A percentile compares a stretch with the other conserved stretches of the same genome.
Evolutionary conservation across 2,797 vertebrate genomes (phyloP).

Genomic region (Channallabes apus): DNA sequence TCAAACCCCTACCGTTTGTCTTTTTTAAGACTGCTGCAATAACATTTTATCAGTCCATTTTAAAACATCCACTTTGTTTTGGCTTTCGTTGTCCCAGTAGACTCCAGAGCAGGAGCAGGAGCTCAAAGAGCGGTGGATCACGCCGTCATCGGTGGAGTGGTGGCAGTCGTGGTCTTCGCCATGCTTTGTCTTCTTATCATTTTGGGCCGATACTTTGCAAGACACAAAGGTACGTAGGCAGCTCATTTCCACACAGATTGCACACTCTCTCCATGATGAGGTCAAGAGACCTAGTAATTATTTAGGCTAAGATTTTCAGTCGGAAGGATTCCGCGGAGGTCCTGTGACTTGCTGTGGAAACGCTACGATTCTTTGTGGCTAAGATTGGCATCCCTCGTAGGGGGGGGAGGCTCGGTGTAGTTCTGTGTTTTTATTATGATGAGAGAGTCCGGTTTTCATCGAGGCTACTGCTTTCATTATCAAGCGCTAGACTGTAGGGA

Average conservation of each 20-base stretch:
- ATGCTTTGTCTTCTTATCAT: constrained; percentile 98
- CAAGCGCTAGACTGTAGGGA: constrained; percentile 53
- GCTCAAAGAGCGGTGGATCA: constrained; percentile 91
- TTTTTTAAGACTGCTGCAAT: not conserved
- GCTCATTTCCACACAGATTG: constrained; percentile 28
- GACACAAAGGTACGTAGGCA: constrained; percentile 91
- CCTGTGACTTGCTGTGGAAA: constrained; percentile 2
- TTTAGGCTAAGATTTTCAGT: constrained; percentile 37
- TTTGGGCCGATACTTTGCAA: constrained; percentile 95
- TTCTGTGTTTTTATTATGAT: constrained; percentile 49
- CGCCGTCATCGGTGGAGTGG: constrained; percentile 94
- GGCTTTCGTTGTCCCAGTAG: constrained; percentile 68
- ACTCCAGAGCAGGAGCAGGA: constrained; percentile 93
- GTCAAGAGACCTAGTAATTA: constrained; percentile 51
- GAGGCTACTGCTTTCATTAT: constrained; percentile 63
- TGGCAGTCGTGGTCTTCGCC: constrained; percentile 96
- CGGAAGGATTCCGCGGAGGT: constrained; percentile 25
- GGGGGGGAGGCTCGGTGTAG: constrained; percentile 7
- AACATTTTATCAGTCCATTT: not conserved
- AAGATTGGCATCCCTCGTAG: constrained; percentile 35
- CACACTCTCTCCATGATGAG: constrained; percentile 26
- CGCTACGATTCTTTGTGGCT: constrained; percentile 26
- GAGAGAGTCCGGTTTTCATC: constrained; percentile 57
- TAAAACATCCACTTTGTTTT: constrained; percentile 5
- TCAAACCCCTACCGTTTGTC: not conserved